Percentiles rank a stretch among this genome's conserved stretches.
These are phyloP conservation scores for Cairina moschata DNA, from an alignment of 2,113 vertebrate species.

Conservation along the genomic window DNA sequence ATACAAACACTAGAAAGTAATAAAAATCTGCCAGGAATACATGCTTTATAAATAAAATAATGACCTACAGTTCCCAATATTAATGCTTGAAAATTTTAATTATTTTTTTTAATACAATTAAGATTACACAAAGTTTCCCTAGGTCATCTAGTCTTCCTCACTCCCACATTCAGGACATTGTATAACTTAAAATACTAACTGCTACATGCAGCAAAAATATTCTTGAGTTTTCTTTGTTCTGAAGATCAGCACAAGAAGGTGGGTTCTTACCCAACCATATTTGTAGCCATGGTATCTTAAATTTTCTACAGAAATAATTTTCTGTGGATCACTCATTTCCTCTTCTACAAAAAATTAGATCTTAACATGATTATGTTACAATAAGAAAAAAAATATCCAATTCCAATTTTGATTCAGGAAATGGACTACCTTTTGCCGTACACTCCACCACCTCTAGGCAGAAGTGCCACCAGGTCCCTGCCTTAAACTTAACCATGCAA, in stretches of 20 bases:
- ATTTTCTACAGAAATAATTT: neutral
- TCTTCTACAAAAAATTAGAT: neutral
- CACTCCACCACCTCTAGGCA: neutral
- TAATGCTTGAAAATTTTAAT: neutral
- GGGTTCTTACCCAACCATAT: accelerated
- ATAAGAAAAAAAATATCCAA: neutral
- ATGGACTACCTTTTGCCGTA: neutral
- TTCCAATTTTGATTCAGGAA: neutral
- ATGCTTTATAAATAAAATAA: neutral
- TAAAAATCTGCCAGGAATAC: neutral
- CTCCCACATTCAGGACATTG: neutral
- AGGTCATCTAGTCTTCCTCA: neutral
- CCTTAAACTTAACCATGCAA: neutral
- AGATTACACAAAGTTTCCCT: neutral
- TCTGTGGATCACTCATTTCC: neutral
- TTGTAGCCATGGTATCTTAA: neutral
- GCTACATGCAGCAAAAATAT: neutral
- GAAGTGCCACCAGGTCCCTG: neutral
- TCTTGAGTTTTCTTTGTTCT: neutral
- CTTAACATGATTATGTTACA: neutral
- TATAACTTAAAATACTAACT: neutral
- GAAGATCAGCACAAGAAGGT: neutral
- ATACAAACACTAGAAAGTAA: neutral
- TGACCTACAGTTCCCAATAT: neutral
- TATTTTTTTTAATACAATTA: neutral